Percentiles rank a stretch among this genome's conserved stretches.
These are phyloP conservation scores for Drusus annulatus DNA, from an alignment of 1,140 invertebrate species.

Conservation along the genomic window DNA sequence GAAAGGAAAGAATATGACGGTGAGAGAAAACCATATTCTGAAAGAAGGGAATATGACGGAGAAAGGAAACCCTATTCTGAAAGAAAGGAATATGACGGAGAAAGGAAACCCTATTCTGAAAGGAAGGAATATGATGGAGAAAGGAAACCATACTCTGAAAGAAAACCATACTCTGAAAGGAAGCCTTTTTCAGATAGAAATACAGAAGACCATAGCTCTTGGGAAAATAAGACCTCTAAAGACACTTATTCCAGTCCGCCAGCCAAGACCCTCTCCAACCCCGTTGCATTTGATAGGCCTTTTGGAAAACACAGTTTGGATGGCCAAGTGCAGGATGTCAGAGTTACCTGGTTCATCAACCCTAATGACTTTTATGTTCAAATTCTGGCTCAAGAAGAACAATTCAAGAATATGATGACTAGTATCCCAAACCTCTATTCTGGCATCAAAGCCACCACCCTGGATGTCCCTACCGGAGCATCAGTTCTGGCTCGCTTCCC, in stretches of 20 bases:
- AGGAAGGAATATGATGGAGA: not conserved
- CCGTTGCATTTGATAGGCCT: slow-evolving; percentile 58
- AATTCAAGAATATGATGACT: slow-evolving; percentile 79
- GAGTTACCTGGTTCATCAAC: slow-evolving; percentile 76
- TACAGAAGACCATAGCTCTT: slow-evolving; percentile 2
- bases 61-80: slow-evolving; percentile 16
- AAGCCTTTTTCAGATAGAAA: not conserved
- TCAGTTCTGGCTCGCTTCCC: slow-evolving; percentile 78
- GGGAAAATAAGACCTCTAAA: slow-evolving; percentile 36
- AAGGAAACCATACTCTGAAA: slow-evolving; percentile 2
- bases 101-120: not conserved
- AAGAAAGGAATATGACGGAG: not conserved
- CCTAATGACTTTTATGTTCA: slow-evolving; percentile 81
- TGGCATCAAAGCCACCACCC: slow-evolving; percentile 67
- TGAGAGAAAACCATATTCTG: slow-evolving; percentile 18
- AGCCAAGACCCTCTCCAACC: slow-evolving; percentile 37
- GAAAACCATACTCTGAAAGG: not conserved
- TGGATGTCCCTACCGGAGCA: slow-evolving; percentile 67
- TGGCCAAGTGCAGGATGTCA: slow-evolving; percentile 65
- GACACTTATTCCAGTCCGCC: not conserved
- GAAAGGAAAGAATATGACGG: slow-evolving; percentile 9
- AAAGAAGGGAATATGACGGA: not conserved
- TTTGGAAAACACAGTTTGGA: slow-evolving; percentile 60
- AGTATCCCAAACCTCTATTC: slow-evolving; percentile 78
- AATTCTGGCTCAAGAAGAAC: slow-evolving; percentile 67